Base-by-base conservation (phyloP, 2,888 invertebrate genomes). In the Hoplodrina ambigua region DNA sequence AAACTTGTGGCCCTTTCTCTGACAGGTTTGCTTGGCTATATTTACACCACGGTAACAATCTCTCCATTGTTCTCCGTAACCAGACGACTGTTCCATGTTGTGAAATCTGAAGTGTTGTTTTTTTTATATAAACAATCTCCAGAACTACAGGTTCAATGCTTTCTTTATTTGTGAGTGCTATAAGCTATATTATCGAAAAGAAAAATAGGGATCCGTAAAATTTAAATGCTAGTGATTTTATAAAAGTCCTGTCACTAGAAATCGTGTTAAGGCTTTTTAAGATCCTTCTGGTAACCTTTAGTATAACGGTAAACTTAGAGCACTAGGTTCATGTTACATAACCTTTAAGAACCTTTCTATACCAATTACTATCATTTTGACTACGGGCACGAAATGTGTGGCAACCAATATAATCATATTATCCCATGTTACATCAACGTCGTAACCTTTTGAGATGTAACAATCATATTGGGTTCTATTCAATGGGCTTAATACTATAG, bases 211-310 rank as follows among this genome's bases (percentile, higher is more conserved):
- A 25, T 25, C 25, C 25, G 25, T 25, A 25, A 25, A 25, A 25
- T 25, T 25, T 4, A 33, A 33, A 33, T 25, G 2, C 41, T 55
- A 19, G 20, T 30, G 65, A 33, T 73, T 41, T 33, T 19, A 49
- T 50, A 30, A 56, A 60, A 69, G 19, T 25, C 30, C 50, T 46
- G 20, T 20, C 46, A 19, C 19, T n/a, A 19, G 41, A 33, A 53
- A 30, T 44, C 41, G 50, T 46, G 50, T 70, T 53, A 77, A 73
- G 73, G 78, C 53, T 50, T 49, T 5, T n/a, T 30, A 50, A 33
- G 41, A 61, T 1, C 52, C 73, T 77, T 49, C 19, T 53, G 7
- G n/a, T 44, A 60, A 69, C 61, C 69, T 77, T 77, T 69, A 33
- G 10, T 55, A 20, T 10, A 8, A 10, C 59, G 52, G 8, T 54